Evolutionary conservation across 2,113 vertebrate genomes (phyloP).

Genomic region (Scolopax mira): DNA sequence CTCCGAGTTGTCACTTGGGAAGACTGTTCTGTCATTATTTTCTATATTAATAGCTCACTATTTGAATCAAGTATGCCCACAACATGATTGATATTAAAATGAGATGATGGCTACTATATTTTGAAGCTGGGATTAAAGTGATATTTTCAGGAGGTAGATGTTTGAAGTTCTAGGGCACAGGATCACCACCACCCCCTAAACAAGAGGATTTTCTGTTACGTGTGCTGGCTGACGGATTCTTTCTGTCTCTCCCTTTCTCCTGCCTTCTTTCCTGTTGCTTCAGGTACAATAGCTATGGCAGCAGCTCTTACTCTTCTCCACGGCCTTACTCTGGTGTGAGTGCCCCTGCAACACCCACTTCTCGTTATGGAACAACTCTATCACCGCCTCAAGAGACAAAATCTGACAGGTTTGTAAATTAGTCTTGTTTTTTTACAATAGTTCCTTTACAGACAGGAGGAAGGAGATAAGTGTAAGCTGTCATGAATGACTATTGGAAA

Average conservation of each 20-base stretch:
- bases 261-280: neutral
- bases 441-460: neutral
- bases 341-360: constrained; percentile 66
- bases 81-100: neutral
- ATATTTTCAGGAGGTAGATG: neutral
- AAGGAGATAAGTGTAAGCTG: neutral
- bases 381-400: constrained; percentile 77
- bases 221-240: neutral
- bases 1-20: neutral
- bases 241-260: constrained; percentile 24
- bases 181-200: neutral
- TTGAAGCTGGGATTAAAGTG: neutral
- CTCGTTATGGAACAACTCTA: constrained; percentile 66
- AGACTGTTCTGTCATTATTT: neutral
- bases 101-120: neutral
- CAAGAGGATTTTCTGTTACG: neutral
- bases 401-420: constrained; percentile 79
- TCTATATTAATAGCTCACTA: neutral
- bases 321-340: constrained; percentile 71
- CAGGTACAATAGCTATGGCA: constrained; percentile 80
- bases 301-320: constrained; percentile 70
- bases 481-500: neutral
- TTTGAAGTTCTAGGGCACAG: neutral
- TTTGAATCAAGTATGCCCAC: neutral
- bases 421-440: neutral